These are phyloP conservation scores for Mus spretus DNA, from an alignment of 2,797 vertebrate genomes.

Conservation along the genomic window DNA sequence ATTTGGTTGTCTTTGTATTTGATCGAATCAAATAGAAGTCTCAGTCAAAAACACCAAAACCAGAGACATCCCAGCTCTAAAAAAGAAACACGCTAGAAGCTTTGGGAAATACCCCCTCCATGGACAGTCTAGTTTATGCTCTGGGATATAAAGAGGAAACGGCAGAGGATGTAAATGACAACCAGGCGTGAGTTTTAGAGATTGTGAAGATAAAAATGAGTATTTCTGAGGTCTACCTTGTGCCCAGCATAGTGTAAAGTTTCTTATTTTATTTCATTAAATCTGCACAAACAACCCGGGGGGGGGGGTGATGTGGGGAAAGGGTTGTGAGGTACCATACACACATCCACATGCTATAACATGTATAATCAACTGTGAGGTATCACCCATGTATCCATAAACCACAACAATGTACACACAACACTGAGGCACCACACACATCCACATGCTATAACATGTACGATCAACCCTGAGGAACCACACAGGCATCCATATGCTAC, in stretches of 20 bases:
- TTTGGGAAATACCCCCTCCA: background rate
- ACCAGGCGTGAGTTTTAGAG: background rate
- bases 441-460: background rate
- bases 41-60: background rate
- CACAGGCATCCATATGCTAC: background rate
- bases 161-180: background rate
- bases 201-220: background rate
- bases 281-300: background rate
- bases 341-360: background rate
- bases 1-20: background rate
- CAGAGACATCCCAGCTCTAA: background rate
- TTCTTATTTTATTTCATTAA: background rate
- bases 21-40: slow-evolving; percentile 20
- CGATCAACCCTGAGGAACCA: background rate
- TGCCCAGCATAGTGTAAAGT: background rate
- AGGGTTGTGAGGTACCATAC: background rate
- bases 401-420: background rate
- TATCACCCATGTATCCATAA: too few species aligned
- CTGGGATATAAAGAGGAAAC: background rate
- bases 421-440: too few species aligned
- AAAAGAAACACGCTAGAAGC: background rate
- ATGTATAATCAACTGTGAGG: background rate
- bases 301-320: background rate
- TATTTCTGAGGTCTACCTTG: background rate
- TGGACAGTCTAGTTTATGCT: background rate